Percentiles rank a stretch among this genome's conserved stretches.
These are phyloP conservation scores for Terrapene triunguis DNA, from an alignment of 2,113 vertebrate genomes.

Conservation along the genomic window DNA sequence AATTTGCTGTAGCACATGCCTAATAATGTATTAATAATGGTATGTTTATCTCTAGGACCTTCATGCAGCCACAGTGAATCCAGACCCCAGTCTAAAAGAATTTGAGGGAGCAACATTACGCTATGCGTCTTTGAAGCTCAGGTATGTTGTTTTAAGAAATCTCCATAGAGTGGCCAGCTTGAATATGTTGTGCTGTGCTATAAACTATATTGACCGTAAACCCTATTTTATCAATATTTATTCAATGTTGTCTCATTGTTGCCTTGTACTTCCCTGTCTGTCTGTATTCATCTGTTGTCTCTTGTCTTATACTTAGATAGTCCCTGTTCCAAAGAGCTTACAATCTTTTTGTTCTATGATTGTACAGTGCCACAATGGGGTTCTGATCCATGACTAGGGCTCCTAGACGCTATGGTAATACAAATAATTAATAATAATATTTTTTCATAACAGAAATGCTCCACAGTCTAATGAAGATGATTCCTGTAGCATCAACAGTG, in stretches of 20 bases:
- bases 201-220: neutral
- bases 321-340: no score
- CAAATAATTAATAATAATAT: neutral
- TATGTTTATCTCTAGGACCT: conserved; percentile 85
- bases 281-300: neutral
- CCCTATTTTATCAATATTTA: neutral
- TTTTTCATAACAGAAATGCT: conserved; percentile 79
- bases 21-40: neutral
- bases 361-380: neutral
- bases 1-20: neutral
- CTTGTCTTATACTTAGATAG: neutral
- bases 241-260: neutral
- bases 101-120: conserved; percentile 95
- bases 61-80: conserved; percentile 93
- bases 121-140: conserved; percentile 95
- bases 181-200: neutral
- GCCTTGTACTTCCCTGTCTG: neutral
- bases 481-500: conserved; percentile 89
- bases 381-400: neutral
- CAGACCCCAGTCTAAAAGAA: conserved; percentile 94
- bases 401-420: neutral
- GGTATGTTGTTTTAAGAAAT: conserved; percentile 76
- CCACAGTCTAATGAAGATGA: conserved; percentile 93
- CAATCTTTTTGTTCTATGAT: neutral
- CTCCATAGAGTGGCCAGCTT: neutral